Base-by-base conservation (phyloP, 64 coral and sea anemone species). In the Catalaphyllia jardinei region DNA sequence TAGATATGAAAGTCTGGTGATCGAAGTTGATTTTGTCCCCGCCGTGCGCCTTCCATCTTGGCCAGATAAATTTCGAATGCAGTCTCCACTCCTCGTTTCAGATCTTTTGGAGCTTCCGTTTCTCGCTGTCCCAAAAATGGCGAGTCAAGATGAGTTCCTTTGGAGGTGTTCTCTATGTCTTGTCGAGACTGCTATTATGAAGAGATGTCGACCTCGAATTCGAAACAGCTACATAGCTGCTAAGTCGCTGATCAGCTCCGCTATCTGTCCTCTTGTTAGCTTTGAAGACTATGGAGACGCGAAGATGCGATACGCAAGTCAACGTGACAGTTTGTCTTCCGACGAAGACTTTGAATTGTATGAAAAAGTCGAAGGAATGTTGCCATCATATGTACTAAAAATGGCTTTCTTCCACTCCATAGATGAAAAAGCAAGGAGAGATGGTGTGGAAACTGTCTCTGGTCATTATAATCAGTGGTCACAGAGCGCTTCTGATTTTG, bases 171-270 rank as follows among this genome's bases (percentile, higher is more conserved):
- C 88, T 54, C 77, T 57, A 24, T 80, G 62, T 57, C 67, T 90
- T 82, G 76, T 80, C 46, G 88, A 90, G 62, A 90, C 62, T 82
- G 78, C 89, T 30, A 83, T 90, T 29, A 82, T 90, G 78, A 82
- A 72, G 55, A 90, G 52, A 59, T 90, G 89, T 83, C 89, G 54
- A 38, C 79, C 27, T 74, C 79, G 67, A 72, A 67, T 90, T 31
- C 78, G 89, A 82, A 90, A 90, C 72, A 90, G 89, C 78, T 90
- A 90, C 89, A 90, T 74, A 27, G 89, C 71, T 73, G 89, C 89
- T 10, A 90, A 90, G 63, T 79, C 78, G 51, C 77, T 90, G 78
- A 79, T 90, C 31, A 80, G 79, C 67, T 90, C 88, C 31, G 77
- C 89, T 60, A 16, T 90, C 62, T 90, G 89, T 38, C 89, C 89